Percentiles rank a stretch among this genome's conserved stretches.
Conservation (phyloP, 2,888 invertebrate species). For the Apotomis turbidana region DNA sequence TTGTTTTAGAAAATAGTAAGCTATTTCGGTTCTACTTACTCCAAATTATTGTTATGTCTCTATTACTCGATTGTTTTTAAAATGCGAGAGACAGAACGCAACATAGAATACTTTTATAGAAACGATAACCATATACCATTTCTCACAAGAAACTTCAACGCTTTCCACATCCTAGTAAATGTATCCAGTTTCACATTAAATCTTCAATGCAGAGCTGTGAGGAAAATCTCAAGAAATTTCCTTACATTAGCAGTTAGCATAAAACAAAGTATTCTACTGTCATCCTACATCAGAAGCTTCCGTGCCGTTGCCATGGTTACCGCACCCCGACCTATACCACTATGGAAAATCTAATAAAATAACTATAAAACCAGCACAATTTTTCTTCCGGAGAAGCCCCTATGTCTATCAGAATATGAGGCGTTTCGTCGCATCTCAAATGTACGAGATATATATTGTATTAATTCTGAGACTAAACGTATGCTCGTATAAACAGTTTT, state of each 20-base stretch:
- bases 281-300: conserved; percentile 55
- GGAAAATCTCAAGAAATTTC: conserved; percentile 36
- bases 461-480: conserved; percentile 53
- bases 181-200: conserved; percentile 23
- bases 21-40: too few relatives aligned
- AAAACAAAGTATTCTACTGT: conserved; percentile 38
- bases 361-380: conserved; percentile 45
- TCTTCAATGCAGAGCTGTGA: conserved; percentile 19
- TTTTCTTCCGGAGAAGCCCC: conserved; percentile 30
- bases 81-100: too few relatives aligned
- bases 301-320: conserved; percentile 62
- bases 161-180: conserved; percentile 4
- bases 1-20: too few relatives aligned
- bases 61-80: too few relatives aligned
- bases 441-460: conserved; percentile 32
- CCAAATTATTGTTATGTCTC: too few relatives aligned
- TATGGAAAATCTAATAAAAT: conserved; percentile 66
- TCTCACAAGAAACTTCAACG: conserved; percentile 2
- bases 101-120: neutral
- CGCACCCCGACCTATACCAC: conserved; percentile 58
- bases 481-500: conserved; percentile 59
- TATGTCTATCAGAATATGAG: conserved; percentile 37
- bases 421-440: conserved; percentile 39
- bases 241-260: conserved; percentile 41
- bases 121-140: neutral